These are phyloP conservation scores for Chaetorhynchus papuensis DNA, from an alignment of 2,113 vertebrate genomes.

Conservation along the genomic window DNA sequence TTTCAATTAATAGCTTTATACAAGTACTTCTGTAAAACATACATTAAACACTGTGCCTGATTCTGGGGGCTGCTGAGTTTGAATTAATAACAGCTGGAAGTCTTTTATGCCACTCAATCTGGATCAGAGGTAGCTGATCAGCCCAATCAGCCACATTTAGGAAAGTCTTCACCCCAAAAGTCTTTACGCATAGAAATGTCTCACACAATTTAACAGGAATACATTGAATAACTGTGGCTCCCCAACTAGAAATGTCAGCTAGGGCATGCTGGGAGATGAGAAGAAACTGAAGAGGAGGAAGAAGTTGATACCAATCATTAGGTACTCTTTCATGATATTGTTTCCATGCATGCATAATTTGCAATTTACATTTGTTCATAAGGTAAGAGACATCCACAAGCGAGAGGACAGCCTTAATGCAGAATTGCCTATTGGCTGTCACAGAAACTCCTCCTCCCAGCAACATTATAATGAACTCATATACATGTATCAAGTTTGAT, in stretches of 20 bases:
- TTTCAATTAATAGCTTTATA: conserved; percentile 27
- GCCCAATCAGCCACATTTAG: neutral
- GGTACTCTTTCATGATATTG: neutral
- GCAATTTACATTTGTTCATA: neutral
- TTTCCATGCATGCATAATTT: neutral
- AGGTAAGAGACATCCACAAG: neutral
- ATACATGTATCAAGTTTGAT: neutral
- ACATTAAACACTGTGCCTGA: neutral
- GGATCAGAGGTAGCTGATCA: neutral
- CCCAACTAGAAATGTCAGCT: neutral
- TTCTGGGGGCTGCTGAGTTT: neutral
- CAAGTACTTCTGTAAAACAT: conserved; percentile 1
- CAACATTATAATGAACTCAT: neutral
- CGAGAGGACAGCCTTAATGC: neutral
- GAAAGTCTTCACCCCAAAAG: neutral
- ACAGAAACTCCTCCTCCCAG: neutral
- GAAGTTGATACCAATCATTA: neutral
- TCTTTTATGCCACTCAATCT: neutral
- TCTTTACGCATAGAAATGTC: neutral
- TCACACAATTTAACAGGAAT: neutral
- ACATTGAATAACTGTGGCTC: neutral
- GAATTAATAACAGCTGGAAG: neutral
- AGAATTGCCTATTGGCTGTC: neutral
- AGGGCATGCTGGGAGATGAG: neutral
- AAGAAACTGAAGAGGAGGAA: neutral